Conservation (phyloP, 1,140 invertebrate species). For the roundworm (Caenorhabditis elegans) region WBcel235 BX284605.5:6060001-6060500, state of each 20-base stretch:
- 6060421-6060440: background rate
- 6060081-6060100: background rate
- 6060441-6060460: background rate
- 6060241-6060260: no score
- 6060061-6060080: constrained; percentile 14
- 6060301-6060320: background rate
- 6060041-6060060: constrained; percentile 10
- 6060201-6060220: background rate
- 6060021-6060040: background rate
- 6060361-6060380: no score
- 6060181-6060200: background rate
- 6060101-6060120: constrained; percentile 20
- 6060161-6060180: constrained; percentile 11
- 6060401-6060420: background rate
- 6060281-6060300: background rate
- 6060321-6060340: constrained; percentile 3
- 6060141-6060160: background rate
- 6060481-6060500: background rate
- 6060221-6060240: no score
- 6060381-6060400: background rate
- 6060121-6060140: background rate
- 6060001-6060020: constrained; percentile 6
- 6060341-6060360: background rate
- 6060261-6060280: background rate
- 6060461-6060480: background rate